Conservation (phyloP, 2,888 invertebrate genomes). For the Crematogaster levior region DNA sequence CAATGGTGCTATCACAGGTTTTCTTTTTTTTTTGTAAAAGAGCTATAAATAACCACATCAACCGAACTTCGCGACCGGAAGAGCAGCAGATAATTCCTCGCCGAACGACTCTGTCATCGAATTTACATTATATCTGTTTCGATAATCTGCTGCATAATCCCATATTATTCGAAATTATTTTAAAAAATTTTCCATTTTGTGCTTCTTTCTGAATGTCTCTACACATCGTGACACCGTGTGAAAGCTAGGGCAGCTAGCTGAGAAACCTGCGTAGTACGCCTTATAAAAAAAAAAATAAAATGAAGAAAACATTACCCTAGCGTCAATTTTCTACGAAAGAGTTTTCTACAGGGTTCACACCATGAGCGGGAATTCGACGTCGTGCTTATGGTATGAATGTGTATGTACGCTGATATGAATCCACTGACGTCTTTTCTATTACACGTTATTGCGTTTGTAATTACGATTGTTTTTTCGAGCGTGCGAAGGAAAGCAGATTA, state of each 20-base stretch:
- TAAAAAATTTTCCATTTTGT: neutral
- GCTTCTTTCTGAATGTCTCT: neutral
- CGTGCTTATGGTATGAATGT: conserved; percentile 75
- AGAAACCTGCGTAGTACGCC: conserved; percentile 81
- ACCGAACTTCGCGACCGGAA: neutral
- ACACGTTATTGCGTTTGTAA: conserved; percentile 59
- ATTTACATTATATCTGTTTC: neutral
- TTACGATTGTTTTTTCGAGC: conserved; percentile 42
- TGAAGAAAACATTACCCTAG: conserved; percentile 79
- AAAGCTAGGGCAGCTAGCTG: conserved; percentile 75
- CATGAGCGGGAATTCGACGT: conserved; percentile 69
- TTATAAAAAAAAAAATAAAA: conserved; percentile 79
- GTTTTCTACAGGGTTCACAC: conserved; percentile 76
- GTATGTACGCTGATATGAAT: conserved; percentile 72
- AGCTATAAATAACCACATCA: neutral
- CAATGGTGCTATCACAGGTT: neutral
- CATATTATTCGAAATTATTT: neutral
- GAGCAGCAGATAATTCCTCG: neutral
- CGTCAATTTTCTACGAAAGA: conserved; percentile 84
- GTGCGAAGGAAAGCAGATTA: conserved; percentile 13
- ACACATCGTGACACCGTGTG: conserved; percentile 73
- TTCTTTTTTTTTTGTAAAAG: neutral
- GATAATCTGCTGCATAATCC: neutral
- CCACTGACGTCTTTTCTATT: conserved; percentile 73
- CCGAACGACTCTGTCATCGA: neutral